A percentile compares a stretch with the other conserved stretches of the same genome.
Evolutionary conservation across 2,888 invertebrate genomes (phyloP).

Genomic region (Spicauda simplicius): DNA sequence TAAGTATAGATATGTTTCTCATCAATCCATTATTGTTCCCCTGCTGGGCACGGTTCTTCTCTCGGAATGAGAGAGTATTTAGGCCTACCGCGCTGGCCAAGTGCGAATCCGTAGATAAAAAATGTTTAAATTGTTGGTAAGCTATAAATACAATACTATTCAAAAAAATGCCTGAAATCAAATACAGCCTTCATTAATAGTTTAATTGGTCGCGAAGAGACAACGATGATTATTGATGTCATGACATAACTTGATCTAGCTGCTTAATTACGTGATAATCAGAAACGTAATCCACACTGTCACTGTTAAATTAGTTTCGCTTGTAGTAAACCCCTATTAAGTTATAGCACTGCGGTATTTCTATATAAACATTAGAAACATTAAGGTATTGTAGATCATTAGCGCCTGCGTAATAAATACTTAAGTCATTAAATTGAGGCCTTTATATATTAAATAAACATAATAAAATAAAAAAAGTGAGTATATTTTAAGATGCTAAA

Average conservation of each 20-base stretch:
- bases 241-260: slow-evolving; percentile 18
- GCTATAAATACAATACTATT: no score
- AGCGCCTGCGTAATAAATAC: not conserved
- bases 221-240: slow-evolving; percentile 21
- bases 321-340: slow-evolving; percentile 19
- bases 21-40: no score
- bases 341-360: slow-evolving; percentile 10
- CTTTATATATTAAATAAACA: no score
- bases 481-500: no score
- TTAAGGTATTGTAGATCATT: not conserved
- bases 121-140: no score
- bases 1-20: no score
- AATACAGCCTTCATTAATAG: not conserved
- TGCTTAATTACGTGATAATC: slow-evolving; percentile 35
- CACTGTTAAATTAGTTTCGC: slow-evolving; percentile 27
- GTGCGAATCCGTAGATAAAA: no score
- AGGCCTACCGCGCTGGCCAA: no score
- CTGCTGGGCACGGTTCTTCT: no score
- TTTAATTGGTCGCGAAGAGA: slow-evolving; percentile 10
- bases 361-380: not conserved
- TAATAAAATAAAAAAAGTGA: no score
- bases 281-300: slow-evolving; percentile 28
- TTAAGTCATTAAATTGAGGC: no score
- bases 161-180: not conserved
- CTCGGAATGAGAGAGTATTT: no score